Percentiles rank a stretch among this genome's conserved stretches.
Evolutionary conservation across 2,888 invertebrate genomes (phyloP).

Genomic region (Epirrita christyi): DNA sequence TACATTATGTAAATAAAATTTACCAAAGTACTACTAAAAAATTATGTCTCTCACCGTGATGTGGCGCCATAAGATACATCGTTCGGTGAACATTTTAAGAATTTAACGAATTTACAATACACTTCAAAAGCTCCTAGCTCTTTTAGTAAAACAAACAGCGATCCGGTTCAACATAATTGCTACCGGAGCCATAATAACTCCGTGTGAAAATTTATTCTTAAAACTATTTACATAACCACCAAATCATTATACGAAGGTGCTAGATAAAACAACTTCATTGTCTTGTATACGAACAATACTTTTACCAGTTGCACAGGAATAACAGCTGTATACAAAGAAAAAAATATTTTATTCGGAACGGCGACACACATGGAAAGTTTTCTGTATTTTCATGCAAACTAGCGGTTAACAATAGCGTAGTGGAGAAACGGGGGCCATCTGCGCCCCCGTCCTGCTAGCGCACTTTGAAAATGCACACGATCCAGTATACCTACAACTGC

Average conservation of each 20-base stretch:
- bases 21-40: too few species aligned
- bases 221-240: constrained; percentile 48
- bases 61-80: too few species aligned
- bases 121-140: constrained; percentile 2
- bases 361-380: constrained; percentile 76
- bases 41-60: too few species aligned
- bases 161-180: constrained; percentile 22
- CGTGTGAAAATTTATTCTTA: constrained; percentile 29
- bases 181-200: constrained; percentile 25
- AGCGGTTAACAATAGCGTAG: constrained; percentile 71
- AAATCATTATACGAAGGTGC: constrained; percentile 48
- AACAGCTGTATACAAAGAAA: constrained; percentile 71
- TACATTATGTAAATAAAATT: too few species aligned
- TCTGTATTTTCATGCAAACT: constrained; percentile 79
- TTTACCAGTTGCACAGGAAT: constrained; percentile 70
- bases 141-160: constrained; percentile 25
- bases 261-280: constrained; percentile 61
- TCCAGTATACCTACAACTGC: constrained; percentile 35
- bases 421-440: constrained; percentile 51
- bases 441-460: constrained; percentile 60
- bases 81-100: too few species aligned
- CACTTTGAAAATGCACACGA: constrained; percentile 64
- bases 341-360: constrained; percentile 77
- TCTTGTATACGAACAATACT: constrained; percentile 66
- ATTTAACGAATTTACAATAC: background rate